These are phyloP conservation scores for Noctua comes DNA, from an alignment of 2,888 invertebrate genomes.

Conservation along the genomic window DNA sequence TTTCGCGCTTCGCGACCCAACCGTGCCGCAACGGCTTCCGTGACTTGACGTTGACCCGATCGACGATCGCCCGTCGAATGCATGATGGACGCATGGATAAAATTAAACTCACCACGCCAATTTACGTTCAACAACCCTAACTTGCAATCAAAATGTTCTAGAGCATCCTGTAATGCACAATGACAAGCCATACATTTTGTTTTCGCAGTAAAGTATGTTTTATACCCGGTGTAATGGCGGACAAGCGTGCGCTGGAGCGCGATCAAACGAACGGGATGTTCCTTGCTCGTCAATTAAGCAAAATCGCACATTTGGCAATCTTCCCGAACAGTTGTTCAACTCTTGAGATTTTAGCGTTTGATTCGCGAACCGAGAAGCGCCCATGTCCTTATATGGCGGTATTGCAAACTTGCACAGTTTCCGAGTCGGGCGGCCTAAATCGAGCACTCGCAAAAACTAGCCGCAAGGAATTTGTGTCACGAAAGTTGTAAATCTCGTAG, in stretches of 20 bases:
- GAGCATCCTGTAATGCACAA: constrained; percentile 58
- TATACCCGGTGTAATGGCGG: constrained; percentile 75
- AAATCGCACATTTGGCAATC: constrained; percentile 86
- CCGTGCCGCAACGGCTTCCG: constrained; percentile 83
- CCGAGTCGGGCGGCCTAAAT: constrained; percentile 47
- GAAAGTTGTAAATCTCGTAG: constrained; percentile 43
- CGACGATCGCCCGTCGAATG: constrained; percentile 80
- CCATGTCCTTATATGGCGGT: constrained; percentile 79
- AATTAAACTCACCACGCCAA: constrained; percentile 75
- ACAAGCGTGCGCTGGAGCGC: constrained; percentile 75
- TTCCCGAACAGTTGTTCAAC: constrained; percentile 85
- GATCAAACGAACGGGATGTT: constrained; percentile 85
- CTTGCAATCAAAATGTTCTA: constrained; percentile 52
- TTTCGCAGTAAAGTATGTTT: constrained; percentile 72
- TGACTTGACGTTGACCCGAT: constrained; percentile 76
- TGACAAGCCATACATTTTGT: constrained; percentile 67
- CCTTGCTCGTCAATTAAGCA: constrained; percentile 86
- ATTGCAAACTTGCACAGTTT: constrained; percentile 65
- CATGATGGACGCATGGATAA: constrained; percentile 71
- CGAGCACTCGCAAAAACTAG: constrained; percentile 55
- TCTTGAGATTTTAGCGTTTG: constrained; percentile 74
- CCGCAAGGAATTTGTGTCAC: constrained; percentile 57
- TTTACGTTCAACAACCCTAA: constrained; percentile 76
- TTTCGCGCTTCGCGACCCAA: constrained; percentile 83
- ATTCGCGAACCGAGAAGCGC: constrained; percentile 75